A percentile compares a stretch with the other conserved stretches of the same genome.
Conservation (phyloP, 2,113 vertebrate species). For the Tragelaphus strepsiceros region DNA sequence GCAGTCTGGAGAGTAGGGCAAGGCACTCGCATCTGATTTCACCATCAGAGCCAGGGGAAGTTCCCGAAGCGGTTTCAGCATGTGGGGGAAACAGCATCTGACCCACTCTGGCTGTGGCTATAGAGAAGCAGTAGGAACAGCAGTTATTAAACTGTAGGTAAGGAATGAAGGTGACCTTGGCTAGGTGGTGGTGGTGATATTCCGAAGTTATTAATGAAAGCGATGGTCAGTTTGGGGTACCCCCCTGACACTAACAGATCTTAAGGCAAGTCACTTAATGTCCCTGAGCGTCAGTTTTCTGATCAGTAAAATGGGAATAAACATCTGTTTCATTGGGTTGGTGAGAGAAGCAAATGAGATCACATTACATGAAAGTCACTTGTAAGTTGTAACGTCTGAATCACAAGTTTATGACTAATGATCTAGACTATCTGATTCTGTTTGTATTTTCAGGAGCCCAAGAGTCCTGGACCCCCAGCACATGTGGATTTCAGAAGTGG, state of each 20-base stretch:
- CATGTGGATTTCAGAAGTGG: not conserved
- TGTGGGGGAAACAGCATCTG: not conserved
- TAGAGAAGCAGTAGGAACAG: not conserved
- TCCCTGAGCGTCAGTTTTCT: not conserved
- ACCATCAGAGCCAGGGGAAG: not conserved
- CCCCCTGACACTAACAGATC: not conserved
- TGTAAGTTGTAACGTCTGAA: not conserved
- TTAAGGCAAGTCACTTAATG: not conserved
- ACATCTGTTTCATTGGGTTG: not conserved
- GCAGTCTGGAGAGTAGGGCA: not conserved
- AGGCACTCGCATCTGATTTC: not conserved
- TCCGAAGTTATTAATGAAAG: not conserved
- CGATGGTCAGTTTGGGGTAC: not conserved
- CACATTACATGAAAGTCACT: too few relatives aligned
- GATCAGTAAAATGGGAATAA: not conserved
- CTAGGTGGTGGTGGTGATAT: too few relatives aligned
- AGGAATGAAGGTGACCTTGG: not conserved
- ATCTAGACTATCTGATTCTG: not conserved
- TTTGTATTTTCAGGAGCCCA: not conserved
- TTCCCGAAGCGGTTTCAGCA: not conserved
- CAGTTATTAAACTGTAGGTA: fast-evolving
- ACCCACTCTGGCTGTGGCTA: not conserved
- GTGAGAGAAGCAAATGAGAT: not conserved
- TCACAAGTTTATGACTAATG: not conserved
- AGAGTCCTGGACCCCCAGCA: too few relatives aligned